phyloP scores from a whole-genome alignment of 2,797 vertebrate genomes.

The Myiothlypis chrysogaster region DNA sequence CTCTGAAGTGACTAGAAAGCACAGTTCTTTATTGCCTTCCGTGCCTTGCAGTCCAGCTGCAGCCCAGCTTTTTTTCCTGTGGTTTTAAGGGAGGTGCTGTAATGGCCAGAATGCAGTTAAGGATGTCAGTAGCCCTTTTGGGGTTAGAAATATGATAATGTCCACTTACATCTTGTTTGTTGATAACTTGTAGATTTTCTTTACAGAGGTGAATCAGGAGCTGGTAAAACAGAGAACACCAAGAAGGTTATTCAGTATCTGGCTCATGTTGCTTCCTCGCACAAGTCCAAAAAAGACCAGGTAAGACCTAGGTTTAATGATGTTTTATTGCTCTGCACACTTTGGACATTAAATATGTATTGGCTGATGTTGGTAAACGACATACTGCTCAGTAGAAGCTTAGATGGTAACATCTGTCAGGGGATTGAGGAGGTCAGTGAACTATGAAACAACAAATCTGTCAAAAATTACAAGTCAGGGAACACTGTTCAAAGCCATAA shows the following conservation, averaged over 20 bases:
- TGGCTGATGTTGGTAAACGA: neutral
- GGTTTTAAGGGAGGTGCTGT: neutral
- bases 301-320: slow-evolving; percentile 69
- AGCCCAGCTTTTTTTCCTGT: neutral
- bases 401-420: neutral
- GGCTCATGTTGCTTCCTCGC: slow-evolving; percentile 95
- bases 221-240: slow-evolving; percentile 97
- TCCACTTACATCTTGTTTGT: neutral
- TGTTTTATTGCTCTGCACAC: neutral
- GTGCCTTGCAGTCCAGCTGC: neutral
- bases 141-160: neutral
- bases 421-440: neutral
- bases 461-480: neutral
- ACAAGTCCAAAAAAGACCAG: slow-evolving; percentile 98
- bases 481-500: neutral
- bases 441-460: neutral
- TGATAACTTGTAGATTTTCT: slow-evolving; percentile 9
- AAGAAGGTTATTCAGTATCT: slow-evolving; percentile 99
- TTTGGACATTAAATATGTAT: neutral
- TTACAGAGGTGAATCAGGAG: slow-evolving; percentile 93
- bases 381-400: neutral
- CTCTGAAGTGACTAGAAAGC: neutral
- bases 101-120: neutral
- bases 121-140: neutral
- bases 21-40: neutral